Evolutionary conservation across 2,113 vertebrate species (phyloP).

Genomic region (Micronycteris hirsuta): DNA sequence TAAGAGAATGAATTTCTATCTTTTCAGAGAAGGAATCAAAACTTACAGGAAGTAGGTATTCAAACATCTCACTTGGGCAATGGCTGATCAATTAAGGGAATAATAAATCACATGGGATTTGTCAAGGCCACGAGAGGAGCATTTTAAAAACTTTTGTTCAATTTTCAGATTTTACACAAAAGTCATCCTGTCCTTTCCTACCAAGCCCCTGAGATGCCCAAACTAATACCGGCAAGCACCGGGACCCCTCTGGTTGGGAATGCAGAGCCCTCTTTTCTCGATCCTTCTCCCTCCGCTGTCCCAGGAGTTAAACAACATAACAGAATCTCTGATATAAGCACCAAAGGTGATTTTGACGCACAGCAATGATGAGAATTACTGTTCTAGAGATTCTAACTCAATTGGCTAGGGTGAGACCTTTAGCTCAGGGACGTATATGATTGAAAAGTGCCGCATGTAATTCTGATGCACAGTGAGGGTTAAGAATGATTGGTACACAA

Average conservation of each 20-base stretch:
- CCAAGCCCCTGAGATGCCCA: background rate
- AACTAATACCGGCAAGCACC: background rate
- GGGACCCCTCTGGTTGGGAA: background rate
- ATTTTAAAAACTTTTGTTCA: background rate
- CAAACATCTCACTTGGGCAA: background rate
- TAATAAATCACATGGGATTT: background rate
- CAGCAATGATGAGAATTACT: background rate
- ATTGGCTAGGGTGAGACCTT: background rate
- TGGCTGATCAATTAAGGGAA: background rate
- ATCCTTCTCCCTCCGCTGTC: background rate
- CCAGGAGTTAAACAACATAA: background rate
- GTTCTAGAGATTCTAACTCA: background rate
- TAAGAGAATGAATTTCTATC: slow-evolving; percentile 7
- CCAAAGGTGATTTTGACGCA: background rate
- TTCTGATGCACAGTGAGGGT: background rate
- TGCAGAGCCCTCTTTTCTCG: background rate
- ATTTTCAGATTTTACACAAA: slow-evolving; percentile 21
- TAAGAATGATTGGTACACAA: background rate
- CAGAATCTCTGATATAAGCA: background rate
- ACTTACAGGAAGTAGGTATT: background rate
- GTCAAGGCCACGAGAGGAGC: background rate
- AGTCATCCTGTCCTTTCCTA: slow-evolving; percentile 1
- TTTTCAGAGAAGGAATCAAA: slow-evolving; percentile 35
- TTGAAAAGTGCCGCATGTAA: background rate
- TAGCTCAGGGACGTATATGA: background rate